Evolutionary conservation across 2,888 invertebrate species (phyloP).

Genomic region (Eudemis profundana): DNA sequence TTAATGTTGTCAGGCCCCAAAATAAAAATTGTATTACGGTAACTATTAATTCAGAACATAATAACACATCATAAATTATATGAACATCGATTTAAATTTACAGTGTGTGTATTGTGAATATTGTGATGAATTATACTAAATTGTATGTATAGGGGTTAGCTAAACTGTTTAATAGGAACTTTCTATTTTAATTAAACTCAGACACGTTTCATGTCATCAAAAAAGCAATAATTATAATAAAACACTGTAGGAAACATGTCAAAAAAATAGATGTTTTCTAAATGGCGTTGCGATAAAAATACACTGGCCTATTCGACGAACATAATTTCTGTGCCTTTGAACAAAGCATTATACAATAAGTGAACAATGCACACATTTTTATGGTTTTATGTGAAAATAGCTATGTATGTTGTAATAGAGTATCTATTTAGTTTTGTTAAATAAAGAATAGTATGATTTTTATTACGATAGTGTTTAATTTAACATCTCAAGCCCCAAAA

Average conservation of each 20-base stretch:
- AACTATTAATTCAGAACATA: background rate
- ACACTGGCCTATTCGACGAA: constrained; percentile 33
- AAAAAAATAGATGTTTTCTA: too few relatives aligned
- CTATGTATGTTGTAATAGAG: constrained; percentile 38
- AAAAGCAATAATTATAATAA: background rate
- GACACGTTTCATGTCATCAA: background rate
- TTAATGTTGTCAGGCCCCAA: constrained; percentile 14
- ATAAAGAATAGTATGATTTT: constrained; percentile 27
- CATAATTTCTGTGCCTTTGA: constrained; percentile 50
- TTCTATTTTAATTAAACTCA: background rate
- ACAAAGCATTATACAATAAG: constrained; percentile 44
- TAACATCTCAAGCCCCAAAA: too few relatives aligned
- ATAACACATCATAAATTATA: too few relatives aligned
- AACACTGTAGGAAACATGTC: too few relatives aligned
- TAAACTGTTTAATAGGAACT: background rate
- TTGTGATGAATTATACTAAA: background rate
- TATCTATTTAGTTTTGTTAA: constrained; percentile 38
- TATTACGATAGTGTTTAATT: constrained; percentile 16
- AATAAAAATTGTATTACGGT: background rate
- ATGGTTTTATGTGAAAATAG: constrained; percentile 38
- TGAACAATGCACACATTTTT: constrained; percentile 43
- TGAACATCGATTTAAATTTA: constrained; percentile 20
- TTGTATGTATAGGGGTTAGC: background rate
- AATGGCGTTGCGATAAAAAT: background rate
- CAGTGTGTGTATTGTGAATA: background rate